Conservation (phyloP, 2,797 vertebrate species). For the Propithecus deckenii region DNA sequence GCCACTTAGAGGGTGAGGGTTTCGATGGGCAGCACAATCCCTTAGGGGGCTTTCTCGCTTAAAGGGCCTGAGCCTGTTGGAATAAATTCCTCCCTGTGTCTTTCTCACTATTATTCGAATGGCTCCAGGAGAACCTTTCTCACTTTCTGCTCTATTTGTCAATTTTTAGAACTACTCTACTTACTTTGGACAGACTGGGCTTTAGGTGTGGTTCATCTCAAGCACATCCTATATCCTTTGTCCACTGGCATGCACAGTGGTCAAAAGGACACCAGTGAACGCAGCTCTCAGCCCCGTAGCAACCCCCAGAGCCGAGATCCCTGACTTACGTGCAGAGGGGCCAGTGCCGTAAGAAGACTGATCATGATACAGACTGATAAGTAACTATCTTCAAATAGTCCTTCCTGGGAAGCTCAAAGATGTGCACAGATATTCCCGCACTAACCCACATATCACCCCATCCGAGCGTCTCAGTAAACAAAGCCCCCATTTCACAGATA, state of each 20-base stretch:
- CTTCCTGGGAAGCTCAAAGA: neutral
- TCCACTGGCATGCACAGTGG: neutral
- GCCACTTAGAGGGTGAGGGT: neutral
- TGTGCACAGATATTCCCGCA: neutral
- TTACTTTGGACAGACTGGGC: neutral
- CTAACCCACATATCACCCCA: neutral
- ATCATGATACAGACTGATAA: too few relatives aligned
- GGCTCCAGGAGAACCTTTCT: neutral
- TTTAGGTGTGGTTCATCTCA: neutral
- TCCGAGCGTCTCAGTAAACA: neutral
- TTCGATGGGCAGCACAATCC: neutral
- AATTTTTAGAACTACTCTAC: neutral
- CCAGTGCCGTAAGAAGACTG: neutral
- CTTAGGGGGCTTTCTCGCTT: neutral
- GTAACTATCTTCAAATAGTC: too few relatives aligned
- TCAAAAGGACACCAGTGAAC: neutral
- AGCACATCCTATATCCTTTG: neutral
- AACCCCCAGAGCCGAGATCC: neutral
- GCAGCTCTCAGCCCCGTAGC: neutral
- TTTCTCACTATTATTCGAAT: neutral
- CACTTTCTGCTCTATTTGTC: neutral
- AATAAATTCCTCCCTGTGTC: neutral
- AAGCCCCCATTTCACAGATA: neutral
- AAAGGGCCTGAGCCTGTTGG: neutral
- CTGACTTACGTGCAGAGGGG: neutral